Conservation (phyloP, 1,140 invertebrate species). For the Bombyx mori region DNA sequence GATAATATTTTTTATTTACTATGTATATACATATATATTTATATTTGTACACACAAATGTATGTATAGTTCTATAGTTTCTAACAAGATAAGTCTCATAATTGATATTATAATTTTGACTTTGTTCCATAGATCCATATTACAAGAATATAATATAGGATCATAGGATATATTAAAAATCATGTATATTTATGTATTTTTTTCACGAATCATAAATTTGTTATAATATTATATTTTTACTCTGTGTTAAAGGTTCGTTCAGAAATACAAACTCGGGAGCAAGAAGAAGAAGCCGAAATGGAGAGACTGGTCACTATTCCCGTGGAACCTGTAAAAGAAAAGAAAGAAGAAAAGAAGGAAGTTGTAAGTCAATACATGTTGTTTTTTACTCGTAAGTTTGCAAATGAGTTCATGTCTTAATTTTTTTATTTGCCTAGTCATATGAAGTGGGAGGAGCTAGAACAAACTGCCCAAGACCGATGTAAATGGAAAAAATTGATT, state of each 20-base stretch:
- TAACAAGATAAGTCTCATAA: too few species aligned
- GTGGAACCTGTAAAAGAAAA: conserved; percentile 73
- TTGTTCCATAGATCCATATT: neutral
- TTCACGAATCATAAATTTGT: neutral
- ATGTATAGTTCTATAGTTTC: neutral
- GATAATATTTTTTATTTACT: neutral
- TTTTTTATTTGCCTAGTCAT: too few species aligned
- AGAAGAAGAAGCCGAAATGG: conserved; percentile 89
- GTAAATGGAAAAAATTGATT: too few species aligned
- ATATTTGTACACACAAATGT: neutral
- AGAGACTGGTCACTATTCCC: conserved; percentile 75
- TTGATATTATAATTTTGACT: too few species aligned
- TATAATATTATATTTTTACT: neutral
- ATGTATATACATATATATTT: neutral
- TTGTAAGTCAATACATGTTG: conserved; percentile 64
- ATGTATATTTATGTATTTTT: too few species aligned
- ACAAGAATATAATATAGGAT: too few species aligned
- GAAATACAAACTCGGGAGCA: conserved; percentile 86
- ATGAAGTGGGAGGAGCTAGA: too few species aligned
- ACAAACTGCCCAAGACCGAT: too few species aligned
- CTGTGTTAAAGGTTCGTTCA: conserved; percentile 63
- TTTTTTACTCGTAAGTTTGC: too few species aligned
- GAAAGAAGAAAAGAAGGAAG: conserved; percentile 62
- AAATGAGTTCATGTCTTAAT: too few species aligned
- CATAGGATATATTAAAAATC: too few species aligned